Conservation (phyloP, 2,113 vertebrate genomes). For the Lanius ludovicianus region DNA sequence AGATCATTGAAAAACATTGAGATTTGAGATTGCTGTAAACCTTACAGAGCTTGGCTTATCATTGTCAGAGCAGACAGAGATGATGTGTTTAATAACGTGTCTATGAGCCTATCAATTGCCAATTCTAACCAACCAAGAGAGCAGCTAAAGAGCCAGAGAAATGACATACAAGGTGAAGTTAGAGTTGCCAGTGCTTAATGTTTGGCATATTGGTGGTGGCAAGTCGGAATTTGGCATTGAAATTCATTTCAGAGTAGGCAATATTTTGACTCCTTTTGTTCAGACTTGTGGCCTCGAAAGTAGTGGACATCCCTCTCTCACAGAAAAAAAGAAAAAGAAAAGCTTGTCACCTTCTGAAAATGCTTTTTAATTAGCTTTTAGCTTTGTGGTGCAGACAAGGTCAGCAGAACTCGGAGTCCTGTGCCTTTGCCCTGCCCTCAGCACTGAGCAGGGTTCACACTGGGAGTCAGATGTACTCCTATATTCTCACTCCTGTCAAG, state of each 20-base stretch:
- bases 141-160: background rate
- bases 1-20: background rate
- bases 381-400: background rate
- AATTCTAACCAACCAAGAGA: background rate
- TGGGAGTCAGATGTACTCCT: background rate
- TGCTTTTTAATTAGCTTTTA: background rate
- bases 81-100: background rate
- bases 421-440: background rate
- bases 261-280: background rate
- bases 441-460: background rate
- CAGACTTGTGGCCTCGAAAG: background rate
- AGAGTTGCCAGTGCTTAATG: background rate
- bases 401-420: background rate
- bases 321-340: background rate
- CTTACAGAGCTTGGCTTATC: background rate
- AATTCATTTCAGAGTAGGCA: background rate
- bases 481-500: background rate
- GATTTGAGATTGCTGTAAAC: background rate
- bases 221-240: background rate
- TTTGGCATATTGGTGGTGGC: background rate
- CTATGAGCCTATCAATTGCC: background rate
- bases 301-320: background rate
- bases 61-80: background rate
- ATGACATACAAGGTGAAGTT: background rate
- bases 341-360: background rate